These are phyloP conservation scores for Leuciscus waleckii DNA, from an alignment of 2,797 vertebrate species.

Conservation along the genomic window DNA sequence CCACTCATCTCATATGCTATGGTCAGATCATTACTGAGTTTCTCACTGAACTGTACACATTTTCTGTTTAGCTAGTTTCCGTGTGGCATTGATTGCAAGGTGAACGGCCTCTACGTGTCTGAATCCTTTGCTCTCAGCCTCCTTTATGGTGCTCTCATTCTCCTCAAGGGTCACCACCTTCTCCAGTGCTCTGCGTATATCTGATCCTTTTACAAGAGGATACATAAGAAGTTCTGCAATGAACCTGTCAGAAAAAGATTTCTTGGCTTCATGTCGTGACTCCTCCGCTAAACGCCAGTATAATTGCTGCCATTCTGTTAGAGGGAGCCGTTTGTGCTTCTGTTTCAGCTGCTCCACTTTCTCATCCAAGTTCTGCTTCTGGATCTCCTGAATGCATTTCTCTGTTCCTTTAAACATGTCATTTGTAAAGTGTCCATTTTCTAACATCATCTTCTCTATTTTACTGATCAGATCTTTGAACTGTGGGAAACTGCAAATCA, in stretches of 20 bases:
- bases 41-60: not conserved
- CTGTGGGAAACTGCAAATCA: rapidly evolving
- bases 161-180: not conserved
- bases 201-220: not conserved
- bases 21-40: not conserved
- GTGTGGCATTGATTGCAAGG: not conserved
- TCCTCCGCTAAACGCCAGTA: too few relatives aligned
- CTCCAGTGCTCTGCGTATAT: not conserved
- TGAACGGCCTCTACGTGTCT: not conserved
- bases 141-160: not conserved
- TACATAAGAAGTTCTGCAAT: not conserved
- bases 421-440: too few relatives aligned
- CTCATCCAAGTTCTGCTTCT: rapidly evolving
- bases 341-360: too few relatives aligned
- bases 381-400: too few relatives aligned
- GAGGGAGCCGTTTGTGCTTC: rapidly evolving
- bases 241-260: not conserved
- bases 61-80: not conserved
- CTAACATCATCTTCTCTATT: too few relatives aligned
- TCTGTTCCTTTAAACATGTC: too few relatives aligned
- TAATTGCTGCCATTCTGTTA: too few relatives aligned
- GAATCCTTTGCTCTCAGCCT: not conserved
- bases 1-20: too few relatives aligned
- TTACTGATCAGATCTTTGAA: too few relatives aligned
- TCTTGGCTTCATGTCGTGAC: too few relatives aligned